A percentile compares a stretch with the other conserved stretches of the same genome.
These are phyloP conservation scores for Entomobrya multifasciata DNA, from an alignment of 2,888 invertebrate species.

Conservation along the genomic window DNA sequence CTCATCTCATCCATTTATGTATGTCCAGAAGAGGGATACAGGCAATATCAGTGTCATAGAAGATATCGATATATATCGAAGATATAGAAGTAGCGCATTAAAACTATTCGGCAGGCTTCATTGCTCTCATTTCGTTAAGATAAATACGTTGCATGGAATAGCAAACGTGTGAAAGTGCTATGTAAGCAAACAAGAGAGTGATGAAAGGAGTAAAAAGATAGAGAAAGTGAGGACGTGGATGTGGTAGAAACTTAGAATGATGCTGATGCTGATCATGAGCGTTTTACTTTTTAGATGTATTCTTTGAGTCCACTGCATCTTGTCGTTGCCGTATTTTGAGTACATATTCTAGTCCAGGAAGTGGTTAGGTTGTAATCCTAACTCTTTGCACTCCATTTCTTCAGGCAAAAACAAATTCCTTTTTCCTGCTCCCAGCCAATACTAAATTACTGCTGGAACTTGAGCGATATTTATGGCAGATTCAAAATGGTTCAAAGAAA, in stretches of 20 bases:
- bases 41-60: conserved; percentile 37
- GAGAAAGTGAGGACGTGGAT: too few relatives aligned
- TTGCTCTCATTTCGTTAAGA: conserved; percentile 54
- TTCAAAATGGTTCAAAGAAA: not conserved
- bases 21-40: conserved; percentile 38
- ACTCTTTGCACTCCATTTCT: conserved; percentile 7
- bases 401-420: not conserved
- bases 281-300: not conserved
- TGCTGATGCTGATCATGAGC: not conserved
- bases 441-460: not conserved
- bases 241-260: too few relatives aligned
- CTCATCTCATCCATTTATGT: conserved; percentile 57
- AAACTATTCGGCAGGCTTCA: conserved; percentile 38
- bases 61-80: too few relatives aligned
- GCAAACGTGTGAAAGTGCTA: conserved; percentile 22
- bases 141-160: conserved; percentile 29
- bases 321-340: too few relatives aligned
- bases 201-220: too few relatives aligned
- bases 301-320: not conserved
- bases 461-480: not conserved
- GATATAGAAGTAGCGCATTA: conserved; percentile 54
- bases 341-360: conserved; percentile 26
- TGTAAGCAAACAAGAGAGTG: not conserved
- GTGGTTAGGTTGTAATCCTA: conserved; percentile 2
- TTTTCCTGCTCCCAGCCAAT: not conserved